Evolutionary conservation across 2,113 vertebrate species (phyloP), one percentile per base, ranked within the genome.

Genomic region (Scomber japonicus): DNA sequence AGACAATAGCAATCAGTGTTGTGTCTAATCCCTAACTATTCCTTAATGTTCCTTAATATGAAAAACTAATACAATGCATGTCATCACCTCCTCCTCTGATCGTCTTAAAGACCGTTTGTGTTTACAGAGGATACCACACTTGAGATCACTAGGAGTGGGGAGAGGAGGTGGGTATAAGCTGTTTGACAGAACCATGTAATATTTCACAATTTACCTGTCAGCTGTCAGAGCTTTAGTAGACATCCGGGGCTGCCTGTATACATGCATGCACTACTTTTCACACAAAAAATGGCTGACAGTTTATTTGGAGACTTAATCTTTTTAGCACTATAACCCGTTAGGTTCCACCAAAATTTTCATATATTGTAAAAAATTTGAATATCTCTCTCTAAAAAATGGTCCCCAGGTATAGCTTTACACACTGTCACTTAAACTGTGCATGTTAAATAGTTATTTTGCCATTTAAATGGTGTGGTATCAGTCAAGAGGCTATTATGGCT

Each of bases 181-280:
- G 63, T 74, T 86, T 92, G 91, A 83, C 75, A 87, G 71, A 84
- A 69, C 31, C 80, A 67, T 68, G 78, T 82, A 89, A 89, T 90
- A 80, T 85, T 89, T 89, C 56, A 73, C 82, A 89, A 84, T 91
- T 82, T 89, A 79, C 82, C 85, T 85, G 90, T 92, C 90, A 91
- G 73, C 78, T 90, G 80, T 87, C 87, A 85, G 80, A 61, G 69
- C 73, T 82, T 71, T 60, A 69, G 85, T 45, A 67, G 69, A 87
- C 82, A 84, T 82, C 73, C 65, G 57, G 62, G 66, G 35, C n/a
- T 57, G 49, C 65, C 57, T 57, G 83, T 51, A 45, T 46, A 78
- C 71, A 77, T 56, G 77, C 69, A 57, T 81, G 81, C 30, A n/a
- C 60, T 64, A 72, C 53, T 82, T 90, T 75, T 65, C 46, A 27